Evolutionary conservation across 2,888 invertebrate genomes (phyloP).

Genomic region (Andrena trimmerana): DNA sequence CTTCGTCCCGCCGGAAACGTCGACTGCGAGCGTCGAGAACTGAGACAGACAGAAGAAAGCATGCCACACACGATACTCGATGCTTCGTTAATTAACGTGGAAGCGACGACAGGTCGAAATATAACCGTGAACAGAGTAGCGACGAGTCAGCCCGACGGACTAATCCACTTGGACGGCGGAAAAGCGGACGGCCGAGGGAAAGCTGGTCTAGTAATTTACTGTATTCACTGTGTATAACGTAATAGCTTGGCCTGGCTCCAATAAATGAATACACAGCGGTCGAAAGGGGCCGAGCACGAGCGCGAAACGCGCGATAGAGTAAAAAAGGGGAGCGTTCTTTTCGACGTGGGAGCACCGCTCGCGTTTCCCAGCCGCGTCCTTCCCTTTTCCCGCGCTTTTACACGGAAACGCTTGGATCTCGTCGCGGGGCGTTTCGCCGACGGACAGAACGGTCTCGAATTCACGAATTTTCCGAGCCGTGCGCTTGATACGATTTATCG

Average conservation of each 20-base stretch:
- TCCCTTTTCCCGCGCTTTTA: neutral
- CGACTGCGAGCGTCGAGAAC: no score
- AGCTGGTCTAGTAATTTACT: conserved; percentile 60
- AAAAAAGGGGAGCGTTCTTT: conserved; percentile 56
- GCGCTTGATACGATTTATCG: neutral
- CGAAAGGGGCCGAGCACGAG: conserved; percentile 27
- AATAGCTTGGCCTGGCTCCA: conserved; percentile 64
- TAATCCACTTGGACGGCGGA: conserved; percentile 51
- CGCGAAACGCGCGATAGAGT: conserved; percentile 55
- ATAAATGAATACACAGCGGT: conserved; percentile 56
- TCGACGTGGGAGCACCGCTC: conserved; percentile 36
- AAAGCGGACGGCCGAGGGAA: conserved; percentile 23
- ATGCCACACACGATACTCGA: conserved; percentile 12
- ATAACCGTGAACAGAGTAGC: conserved; percentile 38
- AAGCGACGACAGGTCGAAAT: conserved; percentile 36
- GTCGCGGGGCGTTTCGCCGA: neutral
- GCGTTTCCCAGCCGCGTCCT: conserved; percentile 1
- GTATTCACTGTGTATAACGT: conserved; percentile 60
- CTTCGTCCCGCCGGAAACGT: no score
- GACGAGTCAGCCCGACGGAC: conserved; percentile 8
- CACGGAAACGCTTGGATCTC: neutral
- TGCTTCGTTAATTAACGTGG: conserved; percentile 54
- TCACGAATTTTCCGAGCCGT: neutral
- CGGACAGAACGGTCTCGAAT: neutral
- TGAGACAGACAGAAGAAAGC: neutral